phyloP scores from a whole-genome alignment of 1,140 invertebrate genomes.

The Drosophila suzukii region DNA sequence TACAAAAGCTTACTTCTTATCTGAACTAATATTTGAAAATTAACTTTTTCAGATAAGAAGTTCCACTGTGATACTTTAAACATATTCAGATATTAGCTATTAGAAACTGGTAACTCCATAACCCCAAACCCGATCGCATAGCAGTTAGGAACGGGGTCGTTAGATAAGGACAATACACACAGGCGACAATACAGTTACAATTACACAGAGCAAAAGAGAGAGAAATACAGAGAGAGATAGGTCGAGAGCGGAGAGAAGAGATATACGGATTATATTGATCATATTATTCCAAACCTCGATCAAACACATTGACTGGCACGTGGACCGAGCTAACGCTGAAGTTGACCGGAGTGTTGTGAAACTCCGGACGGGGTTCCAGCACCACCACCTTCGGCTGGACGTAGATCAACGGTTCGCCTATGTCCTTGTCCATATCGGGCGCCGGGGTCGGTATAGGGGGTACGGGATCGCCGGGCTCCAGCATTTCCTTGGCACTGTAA shows the following conservation, averaged over 20 bases:
- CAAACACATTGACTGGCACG: constrained; percentile 97
- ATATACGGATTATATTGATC: constrained; percentile 37
- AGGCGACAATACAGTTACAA: constrained; percentile 41
- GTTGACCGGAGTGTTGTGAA: constrained; percentile 93
- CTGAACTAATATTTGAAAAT: too few species aligned
- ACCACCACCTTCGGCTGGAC: constrained; percentile 86
- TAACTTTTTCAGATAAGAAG: too few species aligned
- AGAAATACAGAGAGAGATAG: constrained; percentile 39
- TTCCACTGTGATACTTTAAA: too few species aligned
- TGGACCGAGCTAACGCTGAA: constrained; percentile 94
- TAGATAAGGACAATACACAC: constrained; percentile 44
- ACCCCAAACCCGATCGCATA: background rate
- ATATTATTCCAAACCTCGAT: constrained; percentile 88
- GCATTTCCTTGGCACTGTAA: constrained; percentile 91
- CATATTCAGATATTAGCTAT: too few species aligned
- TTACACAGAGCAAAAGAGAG: constrained; percentile 40
- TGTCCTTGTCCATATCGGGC: constrained; percentile 85
- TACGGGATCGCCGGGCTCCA: constrained; percentile 85
- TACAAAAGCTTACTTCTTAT: too few species aligned
- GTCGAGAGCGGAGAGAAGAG: constrained; percentile 49
- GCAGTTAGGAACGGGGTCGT: background rate
- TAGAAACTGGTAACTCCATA: background rate
- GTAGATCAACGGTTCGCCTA: constrained; percentile 86
- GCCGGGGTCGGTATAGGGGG: constrained; percentile 71
- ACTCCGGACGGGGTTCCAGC: constrained; percentile 90